Evolutionary conservation across 1,140 invertebrate species (phyloP).

Genomic region (Leptinotarsa texana): DNA sequence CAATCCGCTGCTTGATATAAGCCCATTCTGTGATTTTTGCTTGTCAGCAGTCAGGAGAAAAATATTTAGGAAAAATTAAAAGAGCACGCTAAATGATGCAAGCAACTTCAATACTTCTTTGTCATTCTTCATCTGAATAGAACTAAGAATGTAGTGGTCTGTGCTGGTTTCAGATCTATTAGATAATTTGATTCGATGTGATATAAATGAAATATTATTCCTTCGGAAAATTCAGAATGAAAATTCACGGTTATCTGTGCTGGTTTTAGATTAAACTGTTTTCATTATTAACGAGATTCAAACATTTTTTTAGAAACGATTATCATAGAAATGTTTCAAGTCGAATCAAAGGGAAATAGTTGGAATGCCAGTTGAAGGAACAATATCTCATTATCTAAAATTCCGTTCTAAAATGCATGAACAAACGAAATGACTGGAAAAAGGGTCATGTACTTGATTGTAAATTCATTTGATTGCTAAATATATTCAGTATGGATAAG

Average conservation of each 20-base stretch:
- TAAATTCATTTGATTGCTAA: no score
- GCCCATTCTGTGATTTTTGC: neutral
- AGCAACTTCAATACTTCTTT: neutral
- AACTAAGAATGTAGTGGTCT: conserved; percentile 33
- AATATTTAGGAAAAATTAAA: neutral
- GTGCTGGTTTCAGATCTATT: conserved; percentile 38
- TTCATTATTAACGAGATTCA: neutral
- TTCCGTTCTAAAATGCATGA: no score
- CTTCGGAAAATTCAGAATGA: neutral
- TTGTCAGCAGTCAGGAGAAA: neutral
- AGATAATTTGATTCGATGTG: conserved; percentile 7
- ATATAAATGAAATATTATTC: neutral
- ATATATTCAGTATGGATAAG: no score
- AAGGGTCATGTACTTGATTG: no score
- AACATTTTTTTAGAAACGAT: no score
- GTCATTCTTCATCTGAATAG: conserved; percentile 4
- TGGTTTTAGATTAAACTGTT: conserved; percentile 23
- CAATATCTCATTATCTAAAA: no score
- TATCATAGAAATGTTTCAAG: no score
- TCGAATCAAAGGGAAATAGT: no score
- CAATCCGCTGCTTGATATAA: neutral
- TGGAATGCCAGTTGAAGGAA: no score
- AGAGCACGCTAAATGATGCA: neutral
- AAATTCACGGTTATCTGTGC: neutral
- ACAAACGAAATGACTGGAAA: no score